phyloP scores from a whole-genome alignment of 2,888 invertebrate species.

The Pammene fasciana region DNA sequence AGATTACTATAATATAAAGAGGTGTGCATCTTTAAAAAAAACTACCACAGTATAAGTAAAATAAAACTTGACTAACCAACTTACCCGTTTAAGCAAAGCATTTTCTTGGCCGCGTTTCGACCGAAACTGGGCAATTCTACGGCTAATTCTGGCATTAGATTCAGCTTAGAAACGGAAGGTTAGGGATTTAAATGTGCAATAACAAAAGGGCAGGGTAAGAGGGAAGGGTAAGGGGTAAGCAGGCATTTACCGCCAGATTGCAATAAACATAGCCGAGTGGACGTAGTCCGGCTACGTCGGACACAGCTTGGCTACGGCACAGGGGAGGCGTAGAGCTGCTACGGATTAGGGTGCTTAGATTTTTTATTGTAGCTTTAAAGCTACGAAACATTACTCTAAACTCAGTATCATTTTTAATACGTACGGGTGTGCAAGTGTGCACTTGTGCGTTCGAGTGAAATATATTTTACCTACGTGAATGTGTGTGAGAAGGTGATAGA shows the following conservation, averaged over 20 bases:
- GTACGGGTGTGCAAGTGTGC: too few species aligned
- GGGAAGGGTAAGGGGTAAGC: constrained; percentile 35
- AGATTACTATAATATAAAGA: too few species aligned
- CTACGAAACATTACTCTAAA: not conserved
- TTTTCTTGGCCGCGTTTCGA: constrained; percentile 12
- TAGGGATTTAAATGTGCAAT: constrained; percentile 40
- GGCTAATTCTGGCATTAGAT: constrained; percentile 36
- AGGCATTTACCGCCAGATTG: constrained; percentile 43
- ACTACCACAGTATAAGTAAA: too few species aligned
- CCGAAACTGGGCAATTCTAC: constrained; percentile 30
- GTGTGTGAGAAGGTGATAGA: too few species aligned
- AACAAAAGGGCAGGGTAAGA: constrained; percentile 31
- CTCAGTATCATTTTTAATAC: not conserved
- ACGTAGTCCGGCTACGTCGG: constrained; percentile 42
- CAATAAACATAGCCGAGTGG: constrained; percentile 43
- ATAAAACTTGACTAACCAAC: not conserved
- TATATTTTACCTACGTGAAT: too few species aligned
- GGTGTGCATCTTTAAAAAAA: too few species aligned
- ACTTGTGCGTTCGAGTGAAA: too few species aligned
- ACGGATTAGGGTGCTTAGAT: not conserved
- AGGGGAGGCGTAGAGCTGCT: constrained; percentile 26
- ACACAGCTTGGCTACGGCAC: constrained; percentile 41
- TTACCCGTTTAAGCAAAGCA: constrained; percentile 2
- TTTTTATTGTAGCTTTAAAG: not conserved
- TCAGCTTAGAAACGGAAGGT: constrained; percentile 32